Percentiles rank a stretch among this genome's conserved stretches.
Evolutionary conservation across 2,888 invertebrate species (phyloP).

Genomic region (Stegophylla sp.): DNA sequence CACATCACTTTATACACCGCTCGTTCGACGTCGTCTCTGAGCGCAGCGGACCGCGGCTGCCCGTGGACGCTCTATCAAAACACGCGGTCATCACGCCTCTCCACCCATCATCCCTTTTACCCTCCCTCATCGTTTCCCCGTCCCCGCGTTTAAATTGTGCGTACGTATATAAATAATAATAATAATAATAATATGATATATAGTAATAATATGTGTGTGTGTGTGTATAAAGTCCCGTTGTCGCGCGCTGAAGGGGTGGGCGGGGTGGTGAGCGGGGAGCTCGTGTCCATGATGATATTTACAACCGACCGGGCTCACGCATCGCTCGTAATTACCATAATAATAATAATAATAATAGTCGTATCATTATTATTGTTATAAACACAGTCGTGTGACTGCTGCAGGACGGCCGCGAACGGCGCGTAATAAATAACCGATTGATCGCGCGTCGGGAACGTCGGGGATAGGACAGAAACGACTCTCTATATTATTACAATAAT

Average conservation of each 20-base stretch:
- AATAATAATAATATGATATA: not conserved
- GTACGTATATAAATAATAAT: no score
- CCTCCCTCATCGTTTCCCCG: no score
- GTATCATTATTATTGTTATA: conserved; percentile 14
- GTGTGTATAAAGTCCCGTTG: not conserved
- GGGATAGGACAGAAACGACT: not conserved
- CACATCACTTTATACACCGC: no score
- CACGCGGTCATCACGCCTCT: no score
- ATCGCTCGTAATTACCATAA: conserved; percentile 54
- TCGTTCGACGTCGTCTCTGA: not conserved
- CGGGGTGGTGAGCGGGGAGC: not conserved
- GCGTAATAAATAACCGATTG: no score
- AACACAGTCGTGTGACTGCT: conserved; percentile 31
- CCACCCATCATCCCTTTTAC: no score
- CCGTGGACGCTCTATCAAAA: no score
- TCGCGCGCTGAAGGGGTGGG: not conserved
- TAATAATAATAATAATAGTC: conserved; percentile 39
- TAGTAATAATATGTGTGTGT: not conserved
- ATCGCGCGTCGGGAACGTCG: not conserved
- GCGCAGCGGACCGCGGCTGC: no score
- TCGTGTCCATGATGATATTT: conserved; percentile 30
- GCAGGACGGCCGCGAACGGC: not conserved
- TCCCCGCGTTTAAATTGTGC: no score
- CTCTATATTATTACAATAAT: conserved; percentile 13
- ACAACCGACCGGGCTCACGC: conserved; percentile 39